A percentile compares a stretch with the other conserved stretches of the same genome.
Evolutionary conservation across 2,797 vertebrate genomes (phyloP).

Genomic region (Percopsis omiscomaycus): DNA sequence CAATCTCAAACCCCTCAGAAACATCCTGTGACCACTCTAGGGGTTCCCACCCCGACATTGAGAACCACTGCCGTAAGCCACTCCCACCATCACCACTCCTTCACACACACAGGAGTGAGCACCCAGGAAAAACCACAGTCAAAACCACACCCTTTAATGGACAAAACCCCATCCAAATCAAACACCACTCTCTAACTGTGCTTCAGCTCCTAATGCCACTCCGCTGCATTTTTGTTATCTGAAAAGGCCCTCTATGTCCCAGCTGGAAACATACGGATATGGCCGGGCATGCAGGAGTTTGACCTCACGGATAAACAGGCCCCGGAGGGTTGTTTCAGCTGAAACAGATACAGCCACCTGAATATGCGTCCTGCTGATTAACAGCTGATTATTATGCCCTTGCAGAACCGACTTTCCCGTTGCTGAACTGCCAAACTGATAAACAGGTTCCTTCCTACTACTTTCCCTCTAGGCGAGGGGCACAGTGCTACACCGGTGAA

Average conservation of each 20-base stretch:
- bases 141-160: background rate
- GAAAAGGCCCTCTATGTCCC: conserved; percentile 60
- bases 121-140: conserved; percentile 13
- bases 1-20: too few relatives aligned
- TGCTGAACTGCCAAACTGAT: conserved; percentile 24
- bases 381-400: conserved; percentile 34
- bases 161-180: conserved; percentile 68
- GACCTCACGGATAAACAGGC: conserved; percentile 28
- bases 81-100: background rate
- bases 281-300: conserved; percentile 31
- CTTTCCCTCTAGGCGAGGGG: conserved; percentile 19
- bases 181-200: conserved; percentile 51
- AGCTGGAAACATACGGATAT: conserved; percentile 36
- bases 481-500: conserved; percentile 12
- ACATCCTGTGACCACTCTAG: too few relatives aligned
- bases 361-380: conserved; percentile 33
- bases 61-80: too few relatives aligned
- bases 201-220: conserved; percentile 49
- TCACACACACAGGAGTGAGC: conserved; percentile 23
- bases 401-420: conserved; percentile 8
- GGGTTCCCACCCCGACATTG: too few relatives aligned
- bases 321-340: conserved; percentile 42
- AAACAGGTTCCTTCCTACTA: conserved; percentile 31
- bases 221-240: conserved; percentile 49
- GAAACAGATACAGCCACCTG: conserved; percentile 44